Base-by-base conservation (phyloP, 2,797 vertebrate species). In the Sebastiscus tertius region DNA sequence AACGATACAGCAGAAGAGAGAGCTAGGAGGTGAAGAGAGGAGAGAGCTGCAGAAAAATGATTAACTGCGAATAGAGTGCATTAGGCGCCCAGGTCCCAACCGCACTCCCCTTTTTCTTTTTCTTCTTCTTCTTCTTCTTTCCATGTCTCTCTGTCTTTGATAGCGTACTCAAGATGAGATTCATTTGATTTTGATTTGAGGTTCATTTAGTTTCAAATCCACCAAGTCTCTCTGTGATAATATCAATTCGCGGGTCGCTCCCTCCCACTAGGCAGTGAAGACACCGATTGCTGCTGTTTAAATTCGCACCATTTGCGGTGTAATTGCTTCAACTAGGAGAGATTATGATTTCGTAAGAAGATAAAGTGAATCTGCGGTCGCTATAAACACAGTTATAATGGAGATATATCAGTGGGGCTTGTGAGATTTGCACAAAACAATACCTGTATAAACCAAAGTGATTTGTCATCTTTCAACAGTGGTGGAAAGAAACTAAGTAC, bases 181-280 rank as follows among this genome's bases (percentile, higher is more conserved):
- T 89, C 75, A 74, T 90, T 92, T 92, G 72, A 84, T 90, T 93
- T 81, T 89, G 81, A 93, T 92, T 90, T 77, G 82, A 89, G 82
- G 83, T 89, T 92, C 67, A 90, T 92, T 90, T 88, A 75, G 74
- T 82, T 87, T 81, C 67, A 86, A 87, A 89, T 87, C 83, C 85
- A 76, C 76, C 75, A 58, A 71, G 81, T 82, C 66, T 79, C 74
- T 27, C 72, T 63, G 72, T 69, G 85, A 90, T 90, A 76, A 89
- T 81, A 83, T 88, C 87, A 81, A 81, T 88, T 81, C 20, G 65
- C 26, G 84, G 68, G 75, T 80, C 73, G 29, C 83, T 82, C 77
- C 71, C 86, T 82, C 73, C 79, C 72, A 42, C 76, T 59, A 68
- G 85, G 81, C 85, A 29, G 39, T 34, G 58, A 72, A 78, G 89